These are phyloP conservation scores for Acanthurus lineatus DNA, from an alignment of 2,797 vertebrate genomes.

Conservation along the genomic window DNA sequence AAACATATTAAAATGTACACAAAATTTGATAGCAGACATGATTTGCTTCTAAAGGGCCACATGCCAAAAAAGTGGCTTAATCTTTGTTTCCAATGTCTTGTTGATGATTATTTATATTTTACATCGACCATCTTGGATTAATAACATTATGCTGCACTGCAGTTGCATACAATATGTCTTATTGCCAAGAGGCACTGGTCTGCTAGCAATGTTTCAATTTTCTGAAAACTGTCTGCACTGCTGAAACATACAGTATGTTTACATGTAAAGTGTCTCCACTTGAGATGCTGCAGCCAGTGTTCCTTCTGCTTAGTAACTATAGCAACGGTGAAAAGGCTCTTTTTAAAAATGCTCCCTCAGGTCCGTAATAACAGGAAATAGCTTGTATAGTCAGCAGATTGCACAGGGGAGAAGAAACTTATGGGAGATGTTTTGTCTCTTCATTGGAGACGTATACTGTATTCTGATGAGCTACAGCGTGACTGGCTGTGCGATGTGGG, in stretches of 20 bases:
- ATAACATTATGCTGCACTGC: not conserved
- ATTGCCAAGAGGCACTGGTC: not conserved
- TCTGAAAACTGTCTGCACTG: constrained; percentile 2
- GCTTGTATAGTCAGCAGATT: constrained; percentile 51
- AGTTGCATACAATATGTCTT: not conserved
- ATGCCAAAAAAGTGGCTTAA: not conserved
- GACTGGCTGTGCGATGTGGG: constrained; percentile 35
- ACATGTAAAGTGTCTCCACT: constrained; percentile 53
- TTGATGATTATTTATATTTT: not conserved
- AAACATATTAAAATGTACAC: no score
- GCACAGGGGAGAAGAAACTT: constrained; percentile 13
- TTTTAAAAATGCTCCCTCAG: constrained; percentile 43
- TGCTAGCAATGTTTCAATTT: constrained; percentile 7
- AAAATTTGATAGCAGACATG: no score
- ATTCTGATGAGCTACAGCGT: constrained; percentile 24
- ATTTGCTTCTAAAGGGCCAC: not conserved
- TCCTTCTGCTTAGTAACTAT: constrained; percentile 62
- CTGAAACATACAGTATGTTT: constrained; percentile 31
- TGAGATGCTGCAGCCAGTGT: constrained; percentile 36
- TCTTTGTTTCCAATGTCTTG: not conserved
- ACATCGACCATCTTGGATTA: not conserved
- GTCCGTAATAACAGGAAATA: constrained; percentile 54
- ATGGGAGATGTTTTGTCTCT: constrained; percentile 21
- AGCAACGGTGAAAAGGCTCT: constrained; percentile 68
- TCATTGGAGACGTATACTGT: not conserved